Percentiles rank a stretch among this genome's conserved stretches.
Conservation (phyloP, 2,113 vertebrate genomes). For the Pipra filicauda region DNA sequence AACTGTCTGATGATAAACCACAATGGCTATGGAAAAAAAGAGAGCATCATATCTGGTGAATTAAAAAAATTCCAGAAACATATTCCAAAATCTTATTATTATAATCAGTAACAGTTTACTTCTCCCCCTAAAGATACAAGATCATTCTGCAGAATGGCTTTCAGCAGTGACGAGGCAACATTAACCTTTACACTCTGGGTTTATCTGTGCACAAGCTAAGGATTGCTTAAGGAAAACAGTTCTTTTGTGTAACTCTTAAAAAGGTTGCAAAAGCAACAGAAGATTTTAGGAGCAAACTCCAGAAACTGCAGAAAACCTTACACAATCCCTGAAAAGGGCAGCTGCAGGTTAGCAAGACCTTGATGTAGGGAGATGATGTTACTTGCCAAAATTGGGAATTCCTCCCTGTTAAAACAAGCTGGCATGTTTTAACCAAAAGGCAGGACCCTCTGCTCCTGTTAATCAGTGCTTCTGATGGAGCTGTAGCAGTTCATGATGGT, state of each 20-base stretch:
- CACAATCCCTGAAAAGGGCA: neutral
- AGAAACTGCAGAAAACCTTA: neutral
- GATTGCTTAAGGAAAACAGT: constrained; percentile 25
- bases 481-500: neutral
- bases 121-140: neutral
- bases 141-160: constrained; percentile 18
- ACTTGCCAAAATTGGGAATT: neutral
- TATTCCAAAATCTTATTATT: neutral
- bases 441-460: neutral
- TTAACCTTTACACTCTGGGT: constrained; percentile 21
- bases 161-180: constrained; percentile 7
- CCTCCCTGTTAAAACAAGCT: neutral
- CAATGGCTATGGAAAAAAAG: neutral
- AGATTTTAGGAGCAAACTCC: neutral
- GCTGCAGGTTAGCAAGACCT: neutral
- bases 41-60: neutral
- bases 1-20: neutral
- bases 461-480: neutral
- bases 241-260: neutral
- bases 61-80: neutral
- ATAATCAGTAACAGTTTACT: neutral
- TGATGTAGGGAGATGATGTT: neutral
- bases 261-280: neutral
- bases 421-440: neutral
- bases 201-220: constrained; percentile 39